Evolutionary conservation across 2,113 vertebrate genomes (phyloP).

Genomic region (Bubo scandiacus): DNA sequence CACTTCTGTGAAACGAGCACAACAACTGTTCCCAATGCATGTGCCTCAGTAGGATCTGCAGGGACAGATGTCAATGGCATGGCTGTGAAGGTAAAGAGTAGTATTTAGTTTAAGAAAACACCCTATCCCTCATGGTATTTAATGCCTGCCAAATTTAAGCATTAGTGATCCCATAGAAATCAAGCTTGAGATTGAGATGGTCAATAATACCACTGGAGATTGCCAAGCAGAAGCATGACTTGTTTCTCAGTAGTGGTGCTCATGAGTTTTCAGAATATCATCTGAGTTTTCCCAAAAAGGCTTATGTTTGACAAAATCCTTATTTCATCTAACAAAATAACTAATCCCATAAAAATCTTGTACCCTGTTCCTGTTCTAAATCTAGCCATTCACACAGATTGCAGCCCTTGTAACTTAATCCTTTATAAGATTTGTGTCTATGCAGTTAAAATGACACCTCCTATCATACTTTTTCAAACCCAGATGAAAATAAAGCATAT

Average conservation of each 20-base stretch:
- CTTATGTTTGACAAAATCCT: neutral
- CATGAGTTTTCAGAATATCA: neutral
- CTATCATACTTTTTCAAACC: neutral
- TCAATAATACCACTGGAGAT: neutral
- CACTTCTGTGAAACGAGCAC: constrained; percentile 88
- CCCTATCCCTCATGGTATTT: neutral
- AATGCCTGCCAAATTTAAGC: neutral
- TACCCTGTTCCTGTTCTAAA: neutral
- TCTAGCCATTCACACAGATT: neutral
- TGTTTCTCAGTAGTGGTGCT: neutral
- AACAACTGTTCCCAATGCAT: constrained; percentile 81
- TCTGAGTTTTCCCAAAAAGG: neutral
- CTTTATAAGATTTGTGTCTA: neutral
- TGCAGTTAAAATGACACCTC: neutral
- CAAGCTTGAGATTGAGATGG: neutral
- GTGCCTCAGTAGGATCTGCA: constrained; percentile 78
- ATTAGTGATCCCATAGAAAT: neutral
- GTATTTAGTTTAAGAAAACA: neutral
- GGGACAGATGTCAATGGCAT: constrained; percentile 89
- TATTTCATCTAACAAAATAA: neutral
- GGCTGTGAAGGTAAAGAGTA: constrained; percentile 82
- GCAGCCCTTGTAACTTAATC: neutral
- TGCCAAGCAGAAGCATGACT: neutral
- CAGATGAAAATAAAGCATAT: neutral
- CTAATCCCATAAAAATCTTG: neutral